Percentiles rank a stretch among this genome's conserved stretches.
Evolutionary conservation across 1,140 invertebrate species (phyloP).

Genomic region (Yoshiicerus persimilis): DNA sequence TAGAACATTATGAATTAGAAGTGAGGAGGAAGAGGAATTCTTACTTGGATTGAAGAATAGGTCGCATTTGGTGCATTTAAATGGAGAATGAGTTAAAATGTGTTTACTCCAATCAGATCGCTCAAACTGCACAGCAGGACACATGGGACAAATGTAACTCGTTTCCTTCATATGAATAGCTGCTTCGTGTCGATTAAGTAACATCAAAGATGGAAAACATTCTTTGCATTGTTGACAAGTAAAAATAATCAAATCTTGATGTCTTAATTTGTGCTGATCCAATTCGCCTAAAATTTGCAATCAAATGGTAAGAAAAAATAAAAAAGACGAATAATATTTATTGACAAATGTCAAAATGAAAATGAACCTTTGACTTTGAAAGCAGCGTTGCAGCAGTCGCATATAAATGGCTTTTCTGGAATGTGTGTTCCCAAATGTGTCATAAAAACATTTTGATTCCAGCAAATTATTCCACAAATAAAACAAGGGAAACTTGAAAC

Average conservation of each 20-base stretch:
- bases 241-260: neutral
- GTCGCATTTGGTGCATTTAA: neutral
- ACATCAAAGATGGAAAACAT: neutral
- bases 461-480: neutral
- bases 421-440: neutral
- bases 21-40: neutral
- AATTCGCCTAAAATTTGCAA: neutral
- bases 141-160: neutral
- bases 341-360: too few relatives aligned
- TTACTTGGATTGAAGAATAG: constrained; percentile 1
- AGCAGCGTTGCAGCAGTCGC: neutral
- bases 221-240: neutral
- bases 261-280: neutral
- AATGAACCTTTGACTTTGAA: neutral
- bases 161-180: neutral
- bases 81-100: neutral
- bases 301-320: neutral
- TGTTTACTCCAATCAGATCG: neutral
- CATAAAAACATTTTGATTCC: neutral
- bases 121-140: neutral
- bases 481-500: neutral
- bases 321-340: neutral
- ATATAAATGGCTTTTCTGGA: neutral
- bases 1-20: neutral
- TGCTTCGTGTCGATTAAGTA: constrained; percentile 11